Percentiles rank a stretch among this genome's conserved stretches.
These are phyloP conservation scores for Alca torda DNA, from an alignment of 2,797 vertebrate genomes.

Conservation along the genomic window DNA sequence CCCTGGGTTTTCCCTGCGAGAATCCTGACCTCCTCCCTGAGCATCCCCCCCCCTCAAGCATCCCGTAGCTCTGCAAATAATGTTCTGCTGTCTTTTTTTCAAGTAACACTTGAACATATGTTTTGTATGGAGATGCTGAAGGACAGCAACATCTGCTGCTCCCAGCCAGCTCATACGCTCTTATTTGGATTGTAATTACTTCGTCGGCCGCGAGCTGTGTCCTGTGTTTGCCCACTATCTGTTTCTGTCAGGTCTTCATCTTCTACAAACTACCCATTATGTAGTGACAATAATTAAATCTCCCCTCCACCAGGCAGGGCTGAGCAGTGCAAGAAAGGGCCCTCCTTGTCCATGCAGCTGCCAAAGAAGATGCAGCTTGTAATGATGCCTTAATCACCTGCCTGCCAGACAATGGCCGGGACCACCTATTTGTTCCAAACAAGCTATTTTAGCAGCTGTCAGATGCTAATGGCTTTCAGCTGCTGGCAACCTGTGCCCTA, in stretches of 20 bases:
- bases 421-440: background rate
- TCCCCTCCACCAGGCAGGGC: background rate
- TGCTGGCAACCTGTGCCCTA: conserved; percentile 47
- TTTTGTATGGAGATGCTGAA: background rate
- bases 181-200: background rate
- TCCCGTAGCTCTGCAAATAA: background rate
- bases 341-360: background rate
- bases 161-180: background rate
- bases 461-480: conserved; percentile 36
- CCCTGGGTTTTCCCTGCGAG: background rate
- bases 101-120: background rate
- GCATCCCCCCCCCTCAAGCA: background rate
- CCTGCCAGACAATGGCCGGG: background rate
- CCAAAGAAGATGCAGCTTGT: background rate
- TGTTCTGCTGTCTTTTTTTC: background rate
- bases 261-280: background rate
- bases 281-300: background rate
- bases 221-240: conserved; percentile 2
- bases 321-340: background rate
- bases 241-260: background rate
- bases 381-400: conserved; percentile 5
- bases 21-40: background rate
- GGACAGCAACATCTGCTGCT: conserved; percentile 33
- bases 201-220: background rate
- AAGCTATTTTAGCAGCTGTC: conserved; percentile 29